These are phyloP conservation scores for Zalophus californianus DNA, from an alignment of 2,797 vertebrate species.

Conservation along the genomic window DNA sequence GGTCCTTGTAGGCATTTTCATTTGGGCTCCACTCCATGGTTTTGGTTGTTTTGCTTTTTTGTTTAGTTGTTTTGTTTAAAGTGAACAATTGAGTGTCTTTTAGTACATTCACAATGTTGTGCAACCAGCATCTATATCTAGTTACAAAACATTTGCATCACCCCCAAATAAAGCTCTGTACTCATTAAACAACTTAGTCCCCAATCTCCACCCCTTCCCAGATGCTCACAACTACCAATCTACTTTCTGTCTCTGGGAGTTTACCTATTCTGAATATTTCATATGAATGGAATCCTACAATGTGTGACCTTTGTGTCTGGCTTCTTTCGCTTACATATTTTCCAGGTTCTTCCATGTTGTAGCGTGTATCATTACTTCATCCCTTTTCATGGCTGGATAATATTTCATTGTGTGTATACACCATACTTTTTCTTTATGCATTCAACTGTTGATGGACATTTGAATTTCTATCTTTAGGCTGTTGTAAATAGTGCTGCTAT, in stretches of 20 bases:
- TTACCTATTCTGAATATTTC: neutral
- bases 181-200: neutral
- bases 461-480: neutral
- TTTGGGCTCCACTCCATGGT: neutral
- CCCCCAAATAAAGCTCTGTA: neutral
- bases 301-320: neutral
- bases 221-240: neutral
- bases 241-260: neutral
- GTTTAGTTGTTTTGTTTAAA: neutral
- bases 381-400: neutral
- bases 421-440: neutral
- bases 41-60: neutral
- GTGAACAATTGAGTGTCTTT: neutral
- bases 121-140: neutral
- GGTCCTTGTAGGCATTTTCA: neutral
- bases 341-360: neutral
- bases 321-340: conserved; percentile 15
- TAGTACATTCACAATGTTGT: neutral
- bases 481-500: neutral
- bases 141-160: neutral
- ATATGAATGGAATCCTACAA: neutral
- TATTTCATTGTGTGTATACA: neutral
- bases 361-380: neutral
- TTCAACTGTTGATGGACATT: neutral
- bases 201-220: neutral